These are phyloP conservation scores for Oopsacas minuta DNA, from an alignment of 37 sponge, comb jelly and placozoan species.

Conservation along the genomic window DNA sequence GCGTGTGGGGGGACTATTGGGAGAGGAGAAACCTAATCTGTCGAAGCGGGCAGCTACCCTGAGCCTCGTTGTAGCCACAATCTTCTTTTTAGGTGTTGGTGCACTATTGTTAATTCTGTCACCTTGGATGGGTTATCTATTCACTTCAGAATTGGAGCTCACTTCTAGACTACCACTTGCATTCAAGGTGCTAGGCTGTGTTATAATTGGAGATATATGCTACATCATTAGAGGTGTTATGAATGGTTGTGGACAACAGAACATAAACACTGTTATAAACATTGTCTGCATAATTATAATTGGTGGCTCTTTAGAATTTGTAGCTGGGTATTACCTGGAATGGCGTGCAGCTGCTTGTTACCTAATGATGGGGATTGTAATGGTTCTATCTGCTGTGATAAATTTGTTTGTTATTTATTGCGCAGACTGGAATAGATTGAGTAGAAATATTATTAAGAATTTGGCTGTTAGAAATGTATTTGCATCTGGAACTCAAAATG, in stretches of 20 bases:
- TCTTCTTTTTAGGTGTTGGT: background rate
- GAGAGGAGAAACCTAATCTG: background rate
- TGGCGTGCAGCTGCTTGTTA: conserved; percentile 9
- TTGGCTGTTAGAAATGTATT: background rate
- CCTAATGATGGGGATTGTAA: background rate
- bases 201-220: background rate
- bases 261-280: background rate
- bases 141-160: background rate
- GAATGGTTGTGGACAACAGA: conserved; percentile 14
- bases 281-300: background rate
- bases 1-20: background rate
- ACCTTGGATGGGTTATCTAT: background rate
- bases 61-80: background rate
- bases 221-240: background rate
- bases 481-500: too few relatives aligned
- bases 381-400: background rate
- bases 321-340: background rate
- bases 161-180: background rate
- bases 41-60: background rate
- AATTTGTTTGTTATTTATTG: background rate
- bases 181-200: background rate
- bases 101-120: background rate
- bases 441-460: conserved; percentile 6
- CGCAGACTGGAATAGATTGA: background rate
- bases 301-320: background rate